Evolutionary conservation across 2,797 vertebrate species (phyloP), one percentile per base, ranked within the genome.

Genomic region (Amphiprion clarkii): DNA sequence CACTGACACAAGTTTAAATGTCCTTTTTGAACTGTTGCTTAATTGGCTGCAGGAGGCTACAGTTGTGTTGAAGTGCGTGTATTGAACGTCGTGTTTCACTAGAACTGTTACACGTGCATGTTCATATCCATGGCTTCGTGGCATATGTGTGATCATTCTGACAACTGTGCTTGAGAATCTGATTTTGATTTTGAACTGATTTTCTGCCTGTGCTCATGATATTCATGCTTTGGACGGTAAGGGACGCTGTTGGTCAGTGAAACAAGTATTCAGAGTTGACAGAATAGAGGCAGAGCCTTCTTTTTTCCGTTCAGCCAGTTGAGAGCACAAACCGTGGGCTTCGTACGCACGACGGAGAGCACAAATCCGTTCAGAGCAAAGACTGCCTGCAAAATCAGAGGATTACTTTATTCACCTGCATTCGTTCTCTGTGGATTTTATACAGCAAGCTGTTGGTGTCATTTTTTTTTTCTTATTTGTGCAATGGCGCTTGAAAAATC

Each of bases 211-310:
- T 64, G 12, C 29, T 67, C 14, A 9, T 78, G 51, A 27, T 67
- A 21, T 84, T 73, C 52, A n/a, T 58, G 8, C 6, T 71, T 76
- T 85, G 49, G 31, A 86, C 88, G 73, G 72, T 74, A 71, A 85
- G 84, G 57, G 86, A 85, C 82, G 86, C 88, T 88, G 82, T 87
- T 87, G 84, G 67, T 78, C 69, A 77, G 74, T 1, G 14, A 71
- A 82, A 83, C 42, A 60, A 62, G 33, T 64, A 7, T 42, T 71
- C 4, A 23, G 16, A 31, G 31, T 31, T 31, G 31, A 31, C 31
- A 39, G 29, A 44, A 27, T 11, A 17, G 42, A 69, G 71, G 74
- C 74, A 66, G 46, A 71, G 25, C 65, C 46, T 21, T 74, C 49
- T 49, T 64, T 55, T 74, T 36, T 5, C 0, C 17, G 0, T 31